Base-by-base conservation (phyloP, 2,797 vertebrate genomes). In the Enoplosus armatus region DNA sequence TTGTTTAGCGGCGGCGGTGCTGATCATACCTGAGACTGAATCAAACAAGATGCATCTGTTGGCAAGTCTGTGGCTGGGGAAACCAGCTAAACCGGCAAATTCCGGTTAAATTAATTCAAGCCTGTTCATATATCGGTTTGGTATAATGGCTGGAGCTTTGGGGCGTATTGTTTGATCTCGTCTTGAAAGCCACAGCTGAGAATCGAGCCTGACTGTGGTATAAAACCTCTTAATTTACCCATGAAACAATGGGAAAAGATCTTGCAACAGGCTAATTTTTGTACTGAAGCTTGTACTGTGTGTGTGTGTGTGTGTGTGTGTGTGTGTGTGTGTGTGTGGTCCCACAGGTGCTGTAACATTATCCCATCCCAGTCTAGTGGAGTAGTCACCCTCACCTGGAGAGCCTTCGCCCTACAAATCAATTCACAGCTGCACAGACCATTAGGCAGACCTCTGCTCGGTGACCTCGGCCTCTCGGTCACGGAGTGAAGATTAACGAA, bases 391-490 rank as follows among this genome's bases (percentile, higher is more conserved):
- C 64, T 88, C 82, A 89, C 90, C 88, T 89, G 85, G 12, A 79
- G 54, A 75, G 56, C 53, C 61, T 10, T 70, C 64, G 37, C 60
- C n/a, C 79, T 51, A 72, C 83, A 87, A 84, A 85, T 85, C 50
- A 85, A 75, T 63, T 78, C 82, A 71, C 81, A 87, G 81, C 84
- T 88, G 85, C 80, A 88, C 72, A 82, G 66, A 41, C 63, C 84
- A 80, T 87, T 75, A 85, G 45, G 24, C 76, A 33, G 76, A 68
- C 58, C 60, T 67, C 41, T 71, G 73, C 60, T 35, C 31, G 2
- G 66, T 20, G 69, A 81, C 26, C 64, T 11, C 22, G 37, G 37
- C 22, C 35, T 33, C 35, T 48, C 55, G 29, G 45, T 27, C 39
- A 54, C 24, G 26, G 12, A 48, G 26, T 6, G 71, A 37, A 65